A percentile compares a stretch with the other conserved stretches of the same genome.
These are phyloP conservation scores for Peucedramus taeniatus DNA, from an alignment of 2,113 vertebrate species.

Conservation along the genomic window DNA sequence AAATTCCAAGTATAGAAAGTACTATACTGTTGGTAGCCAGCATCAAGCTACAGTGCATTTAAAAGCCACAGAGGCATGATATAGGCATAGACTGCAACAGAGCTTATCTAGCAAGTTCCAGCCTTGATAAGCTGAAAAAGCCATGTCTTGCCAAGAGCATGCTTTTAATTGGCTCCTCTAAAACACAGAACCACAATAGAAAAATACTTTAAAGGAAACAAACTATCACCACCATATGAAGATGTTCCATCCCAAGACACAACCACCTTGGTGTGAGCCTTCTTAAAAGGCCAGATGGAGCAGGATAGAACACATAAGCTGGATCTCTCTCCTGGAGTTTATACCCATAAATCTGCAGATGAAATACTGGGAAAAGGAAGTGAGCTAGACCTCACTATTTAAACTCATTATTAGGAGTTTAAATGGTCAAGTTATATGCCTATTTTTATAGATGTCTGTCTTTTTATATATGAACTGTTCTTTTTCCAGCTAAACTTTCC, in stretches of 20 bases:
- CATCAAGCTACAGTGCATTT: neutral
- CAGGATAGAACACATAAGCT: neutral
- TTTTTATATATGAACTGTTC: neutral
- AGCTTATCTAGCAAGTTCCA: neutral
- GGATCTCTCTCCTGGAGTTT: neutral
- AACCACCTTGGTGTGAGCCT: neutral
- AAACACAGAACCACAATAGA: neutral
- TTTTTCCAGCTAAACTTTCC: constrained; percentile 31
- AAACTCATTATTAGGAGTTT: neutral
- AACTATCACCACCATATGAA: neutral
- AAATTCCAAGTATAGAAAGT: neutral
- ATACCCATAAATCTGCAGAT: neutral
- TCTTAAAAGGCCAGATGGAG: neutral
- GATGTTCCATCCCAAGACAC: neutral
- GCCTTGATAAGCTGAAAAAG: neutral
- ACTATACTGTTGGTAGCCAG: neutral
- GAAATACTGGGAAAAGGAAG: constrained; percentile 3
- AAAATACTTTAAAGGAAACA: neutral
- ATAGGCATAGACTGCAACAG: neutral
- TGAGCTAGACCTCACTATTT: neutral
- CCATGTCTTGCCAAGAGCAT: neutral
- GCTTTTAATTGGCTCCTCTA: neutral
- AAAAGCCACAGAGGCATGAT: neutral
- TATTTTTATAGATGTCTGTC: constrained; percentile 14
- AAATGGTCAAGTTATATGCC: neutral